Evolutionary conservation across 2,113 vertebrate species (phyloP).

Genomic region (Daboia siamensis): DNA sequence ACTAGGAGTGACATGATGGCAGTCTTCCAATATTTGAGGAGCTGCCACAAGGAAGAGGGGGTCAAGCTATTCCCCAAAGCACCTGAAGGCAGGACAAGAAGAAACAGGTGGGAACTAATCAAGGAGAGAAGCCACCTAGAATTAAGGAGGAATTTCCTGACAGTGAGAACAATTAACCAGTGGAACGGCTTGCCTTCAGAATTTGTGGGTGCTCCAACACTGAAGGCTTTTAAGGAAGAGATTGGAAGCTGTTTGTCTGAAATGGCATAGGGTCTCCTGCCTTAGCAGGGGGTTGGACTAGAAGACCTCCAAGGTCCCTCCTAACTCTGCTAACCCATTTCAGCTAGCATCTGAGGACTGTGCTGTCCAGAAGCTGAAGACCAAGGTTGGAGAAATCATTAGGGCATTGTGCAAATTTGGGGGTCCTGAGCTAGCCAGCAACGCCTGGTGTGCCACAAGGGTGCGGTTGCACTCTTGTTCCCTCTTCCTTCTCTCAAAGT

Average conservation of each 20-base stretch:
- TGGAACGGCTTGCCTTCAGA: background rate
- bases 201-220: rapidly evolving
- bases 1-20: background rate
- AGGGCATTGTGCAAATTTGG: background rate
- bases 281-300: too few species aligned
- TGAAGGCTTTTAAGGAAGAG: background rate
- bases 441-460: background rate
- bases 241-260: too few species aligned
- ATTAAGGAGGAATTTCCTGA: background rate
- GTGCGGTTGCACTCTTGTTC: background rate
- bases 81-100: background rate
- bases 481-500: background rate
- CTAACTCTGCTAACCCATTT: background rate
- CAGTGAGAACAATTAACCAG: background rate
- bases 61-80: background rate
- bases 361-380: background rate
- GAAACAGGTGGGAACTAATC: background rate
- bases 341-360: background rate
- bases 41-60: background rate
- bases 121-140: background rate
- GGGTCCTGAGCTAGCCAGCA: background rate
- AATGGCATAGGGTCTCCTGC: background rate
- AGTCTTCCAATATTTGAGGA: background rate
- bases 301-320: background rate
- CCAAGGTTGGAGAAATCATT: background rate